A percentile compares a stretch with the other conserved stretches of the same genome.
Evolutionary conservation across 2,797 vertebrate species (phyloP).

Genomic region (Chiropotes sagulatus): DNA sequence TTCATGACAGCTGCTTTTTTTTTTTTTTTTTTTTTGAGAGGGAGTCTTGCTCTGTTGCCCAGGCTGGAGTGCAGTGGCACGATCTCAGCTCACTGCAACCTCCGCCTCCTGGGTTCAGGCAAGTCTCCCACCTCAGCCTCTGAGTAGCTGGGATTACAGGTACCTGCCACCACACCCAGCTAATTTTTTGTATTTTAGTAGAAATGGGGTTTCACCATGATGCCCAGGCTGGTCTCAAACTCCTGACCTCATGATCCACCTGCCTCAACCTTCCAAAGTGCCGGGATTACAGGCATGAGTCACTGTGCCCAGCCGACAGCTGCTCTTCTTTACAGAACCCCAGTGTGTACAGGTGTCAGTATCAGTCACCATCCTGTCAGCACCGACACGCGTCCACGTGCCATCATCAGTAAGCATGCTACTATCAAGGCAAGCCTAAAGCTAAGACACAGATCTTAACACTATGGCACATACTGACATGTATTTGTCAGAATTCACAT

Average conservation of each 20-base stretch:
- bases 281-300: neutral
- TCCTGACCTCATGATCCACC: neutral
- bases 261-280: rapidly evolving
- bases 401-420: neutral
- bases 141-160: neutral
- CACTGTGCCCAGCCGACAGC: no score
- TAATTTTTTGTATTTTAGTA: neutral
- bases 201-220: neutral
- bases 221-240: neutral
- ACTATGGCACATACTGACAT: neutral
- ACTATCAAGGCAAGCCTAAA: neutral
- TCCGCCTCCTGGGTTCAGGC: neutral
- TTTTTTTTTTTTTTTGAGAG: neutral
- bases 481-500: neutral
- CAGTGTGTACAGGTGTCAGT: neutral
- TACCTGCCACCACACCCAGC: rapidly evolving
- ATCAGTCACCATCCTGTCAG: neutral
- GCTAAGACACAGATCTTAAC: neutral
- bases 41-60: neutral
- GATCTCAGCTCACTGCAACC: neutral
- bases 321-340: neutral
- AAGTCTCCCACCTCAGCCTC: neutral
- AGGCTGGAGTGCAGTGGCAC: neutral
- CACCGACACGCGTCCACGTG: rapidly evolving
- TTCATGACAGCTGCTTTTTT: no score